Base-by-base conservation (phyloP, 2,888 invertebrate genomes). In the Teleiodes luculella region DNA sequence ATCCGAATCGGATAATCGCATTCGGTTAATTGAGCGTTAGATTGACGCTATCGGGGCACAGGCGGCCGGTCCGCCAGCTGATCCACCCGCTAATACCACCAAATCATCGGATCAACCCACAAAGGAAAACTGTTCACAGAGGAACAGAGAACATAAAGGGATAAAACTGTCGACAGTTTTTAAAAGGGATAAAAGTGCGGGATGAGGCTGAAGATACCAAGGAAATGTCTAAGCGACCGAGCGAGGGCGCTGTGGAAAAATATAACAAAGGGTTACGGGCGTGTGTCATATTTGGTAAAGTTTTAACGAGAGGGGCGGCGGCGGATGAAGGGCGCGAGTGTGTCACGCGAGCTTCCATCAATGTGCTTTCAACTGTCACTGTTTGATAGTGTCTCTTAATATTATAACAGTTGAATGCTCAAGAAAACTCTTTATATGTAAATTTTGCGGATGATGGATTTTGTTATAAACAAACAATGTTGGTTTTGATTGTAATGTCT, bases 21-120 rank as follows among this genome's bases (percentile, higher is more conserved):
- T 87, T 86, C 80, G 75, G 74, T 77, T 89, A 89, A 89, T 89
- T 88, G 88, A 87, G 86, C 84, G 86, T 86, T 83, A 84, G 87
- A 89, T 86, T 89, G 88, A 88, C 86, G 85, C 82, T 87, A 88
- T 87, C 87, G 78, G 78, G 76, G 70, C 72, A 63, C 70, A 72
- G 71, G 64, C 69, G 69, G 67, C 70, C 68, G 71, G 63, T 64
- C 63, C 63, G 62, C 57, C 63, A 59, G 41, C 64, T 55, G 72
- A 81, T 76, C 78, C 70, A 72, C 70, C 64, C 73, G 70, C 72
- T 82, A 81, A 78, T 78, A 71, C 78, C 66, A 65, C 72, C 68
- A 74, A 78, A 77, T 81, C 77, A 74, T 68, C 71, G 72, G 74
- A 78, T 76, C 72, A 74, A 68, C 62, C 68, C 66, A 72, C 70